Evolutionary conservation across 2,113 vertebrate species (phyloP).

Genomic region (Nesoenas mayeri): DNA sequence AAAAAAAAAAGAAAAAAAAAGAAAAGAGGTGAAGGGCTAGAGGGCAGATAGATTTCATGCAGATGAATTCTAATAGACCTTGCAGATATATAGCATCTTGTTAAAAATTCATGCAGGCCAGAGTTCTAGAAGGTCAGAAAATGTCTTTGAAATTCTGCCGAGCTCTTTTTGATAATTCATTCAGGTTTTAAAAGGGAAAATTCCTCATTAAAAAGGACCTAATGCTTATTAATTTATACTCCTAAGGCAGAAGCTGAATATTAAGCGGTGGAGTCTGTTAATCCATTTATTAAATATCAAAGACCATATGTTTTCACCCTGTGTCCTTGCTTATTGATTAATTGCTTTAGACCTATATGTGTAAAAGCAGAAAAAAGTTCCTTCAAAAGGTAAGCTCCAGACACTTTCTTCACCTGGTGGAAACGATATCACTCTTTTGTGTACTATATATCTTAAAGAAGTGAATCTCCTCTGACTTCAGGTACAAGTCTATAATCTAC

Average conservation of each 20-base stretch:
- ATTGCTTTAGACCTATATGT: conserved; percentile 53
- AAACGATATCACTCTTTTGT: background rate
- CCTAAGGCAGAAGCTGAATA: conserved; percentile 70
- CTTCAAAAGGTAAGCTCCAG: background rate
- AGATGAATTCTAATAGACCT: conserved; percentile 71
- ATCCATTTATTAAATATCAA: conserved; percentile 82
- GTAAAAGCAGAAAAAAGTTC: conserved; percentile 21
- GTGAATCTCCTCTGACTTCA: background rate
- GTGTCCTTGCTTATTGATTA: conserved; percentile 74
- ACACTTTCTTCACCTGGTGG: background rate
- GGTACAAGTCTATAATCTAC: background rate
- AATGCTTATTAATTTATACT: conserved; percentile 81
- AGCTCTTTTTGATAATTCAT: conserved; percentile 79
- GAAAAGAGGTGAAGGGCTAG: background rate
- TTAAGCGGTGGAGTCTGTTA: conserved; percentile 69
- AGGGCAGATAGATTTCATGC: conserved; percentile 57
- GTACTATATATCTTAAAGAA: background rate
- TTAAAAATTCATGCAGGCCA: conserved; percentile 80
- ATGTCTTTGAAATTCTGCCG: conserved; percentile 82
- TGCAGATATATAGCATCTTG: conserved; percentile 73
- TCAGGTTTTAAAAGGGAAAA: conserved; percentile 79
- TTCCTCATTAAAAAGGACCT: conserved; percentile 76
- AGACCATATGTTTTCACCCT: conserved; percentile 72
- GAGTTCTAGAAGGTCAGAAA: conserved; percentile 82
- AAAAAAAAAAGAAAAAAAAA: background rate